Evolutionary conservation across 2,113 vertebrate genomes (phyloP).

Genomic region (Anguilla japonica): DNA sequence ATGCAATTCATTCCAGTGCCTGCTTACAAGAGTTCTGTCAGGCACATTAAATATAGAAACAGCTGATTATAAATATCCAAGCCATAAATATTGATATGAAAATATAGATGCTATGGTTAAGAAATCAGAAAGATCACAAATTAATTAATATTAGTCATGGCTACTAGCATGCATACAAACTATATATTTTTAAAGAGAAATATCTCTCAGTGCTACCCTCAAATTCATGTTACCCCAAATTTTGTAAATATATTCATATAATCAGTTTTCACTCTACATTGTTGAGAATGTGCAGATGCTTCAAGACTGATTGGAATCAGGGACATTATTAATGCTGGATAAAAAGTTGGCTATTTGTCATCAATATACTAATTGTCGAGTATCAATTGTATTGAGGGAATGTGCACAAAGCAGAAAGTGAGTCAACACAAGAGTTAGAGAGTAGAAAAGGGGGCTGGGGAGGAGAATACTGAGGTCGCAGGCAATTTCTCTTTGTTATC

Average conservation of each 20-base stretch:
- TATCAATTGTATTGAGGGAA: slow-evolving; percentile 32
- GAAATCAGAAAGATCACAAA: too few relatives aligned
- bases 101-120: too few relatives aligned
- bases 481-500: slow-evolving; percentile 98
- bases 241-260: neutral
- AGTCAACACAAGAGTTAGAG: slow-evolving; percentile 61
- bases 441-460: slow-evolving; percentile 4
- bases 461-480: slow-evolving; percentile 70
- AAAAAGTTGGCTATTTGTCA: neutral
- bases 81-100: too few relatives aligned
- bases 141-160: too few relatives aligned
- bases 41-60: too few relatives aligned
- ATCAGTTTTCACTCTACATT: neutral
- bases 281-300: neutral
- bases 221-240: neutral
- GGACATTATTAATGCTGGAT: neutral
- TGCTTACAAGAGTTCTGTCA: too few relatives aligned
- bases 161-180: too few relatives aligned
- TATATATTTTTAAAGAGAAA: too few relatives aligned
- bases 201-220: too few relatives aligned
- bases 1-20: too few relatives aligned
- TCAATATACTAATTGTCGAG: slow-evolving; percentile 15
- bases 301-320: neutral
- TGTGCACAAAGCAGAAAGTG: slow-evolving; percentile 42
- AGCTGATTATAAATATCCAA: too few relatives aligned